These are phyloP conservation scores for Salvelinus fontinalis DNA, from an alignment of 2,113 vertebrate genomes.

Conservation along the genomic window DNA sequence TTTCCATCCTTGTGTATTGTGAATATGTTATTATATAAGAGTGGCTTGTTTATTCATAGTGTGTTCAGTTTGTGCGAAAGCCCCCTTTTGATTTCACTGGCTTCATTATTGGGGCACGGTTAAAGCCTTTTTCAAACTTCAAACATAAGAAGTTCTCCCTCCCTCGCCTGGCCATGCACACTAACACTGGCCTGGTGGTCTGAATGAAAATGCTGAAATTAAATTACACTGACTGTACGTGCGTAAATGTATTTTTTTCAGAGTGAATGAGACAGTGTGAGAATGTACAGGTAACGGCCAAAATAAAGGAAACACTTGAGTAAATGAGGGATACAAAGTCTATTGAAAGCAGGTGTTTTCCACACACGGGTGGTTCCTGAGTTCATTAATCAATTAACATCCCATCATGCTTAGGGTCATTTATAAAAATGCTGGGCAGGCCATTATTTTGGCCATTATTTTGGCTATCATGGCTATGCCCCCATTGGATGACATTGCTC, in stretches of 20 bases:
- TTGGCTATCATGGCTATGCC: too few species aligned
- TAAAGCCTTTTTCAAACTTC: constrained; percentile 70
- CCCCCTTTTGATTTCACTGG: constrained; percentile 59
- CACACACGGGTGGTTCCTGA: too few species aligned
- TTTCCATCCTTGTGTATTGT: constrained; percentile 24
- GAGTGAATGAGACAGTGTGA: too few species aligned
- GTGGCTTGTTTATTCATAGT: constrained; percentile 67
- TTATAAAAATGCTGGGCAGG: too few species aligned
- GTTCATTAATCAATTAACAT: too few species aligned
- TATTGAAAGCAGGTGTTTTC: too few species aligned
- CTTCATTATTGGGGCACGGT: constrained; percentile 58
- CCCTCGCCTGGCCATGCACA: constrained; percentile 34
- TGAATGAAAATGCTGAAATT: constrained; percentile 19
- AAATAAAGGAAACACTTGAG: too few species aligned
- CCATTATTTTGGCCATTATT: too few species aligned
- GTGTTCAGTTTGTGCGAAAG: constrained; percentile 57
- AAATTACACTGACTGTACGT: constrained; percentile 33
- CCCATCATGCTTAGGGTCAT: too few species aligned
- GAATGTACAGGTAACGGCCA: too few species aligned
- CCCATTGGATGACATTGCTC: too few species aligned
- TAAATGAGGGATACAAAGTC: too few species aligned
- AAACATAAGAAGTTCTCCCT: constrained; percentile 49
- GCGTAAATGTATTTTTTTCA: constrained; percentile 9
- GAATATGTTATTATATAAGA: constrained; percentile 70
- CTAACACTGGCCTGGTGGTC: constrained; percentile 24